Evolutionary conservation across 2,888 invertebrate species (phyloP).

Genomic region (Malthinus seriepunctatus): DNA sequence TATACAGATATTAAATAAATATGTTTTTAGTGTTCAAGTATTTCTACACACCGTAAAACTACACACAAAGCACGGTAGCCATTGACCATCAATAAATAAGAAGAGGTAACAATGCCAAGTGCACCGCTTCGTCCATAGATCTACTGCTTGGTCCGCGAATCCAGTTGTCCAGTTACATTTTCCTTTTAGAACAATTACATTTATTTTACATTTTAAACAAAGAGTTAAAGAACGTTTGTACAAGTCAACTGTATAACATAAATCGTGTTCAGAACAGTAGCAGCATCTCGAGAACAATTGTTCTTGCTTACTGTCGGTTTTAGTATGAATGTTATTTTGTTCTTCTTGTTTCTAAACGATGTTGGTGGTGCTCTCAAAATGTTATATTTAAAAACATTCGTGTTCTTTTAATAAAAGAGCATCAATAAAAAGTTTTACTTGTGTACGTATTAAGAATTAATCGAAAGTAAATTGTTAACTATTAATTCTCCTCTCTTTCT

Average conservation of each 20-base stretch:
- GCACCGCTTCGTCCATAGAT: slow-evolving; percentile 50
- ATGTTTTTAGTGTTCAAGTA: slow-evolving; percentile 38
- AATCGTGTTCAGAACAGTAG: slow-evolving; percentile 53
- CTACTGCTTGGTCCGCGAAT: slow-evolving; percentile 43
- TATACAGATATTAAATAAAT: slow-evolving; percentile 38
- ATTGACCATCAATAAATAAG: slow-evolving; percentile 55
- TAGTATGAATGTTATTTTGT: slow-evolving; percentile 49
- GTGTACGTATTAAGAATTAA: too few species aligned
- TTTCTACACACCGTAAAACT: slow-evolving; percentile 43
- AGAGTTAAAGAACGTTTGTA: slow-evolving; percentile 38
- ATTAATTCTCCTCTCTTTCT: too few species aligned
- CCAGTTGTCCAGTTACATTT: slow-evolving; percentile 38
- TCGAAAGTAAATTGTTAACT: too few species aligned
- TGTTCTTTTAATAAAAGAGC: not conserved
- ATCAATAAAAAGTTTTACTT: too few species aligned
- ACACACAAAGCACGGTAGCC: slow-evolving; percentile 49
- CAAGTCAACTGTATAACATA: slow-evolving; percentile 49
- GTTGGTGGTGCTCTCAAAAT: slow-evolving; percentile 42
- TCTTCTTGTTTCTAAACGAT: slow-evolving; percentile 41
- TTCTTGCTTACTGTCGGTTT: slow-evolving; percentile 53
- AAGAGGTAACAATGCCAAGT: slow-evolving; percentile 54
- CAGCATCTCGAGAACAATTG: slow-evolving; percentile 55
- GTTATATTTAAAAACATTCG: slow-evolving; percentile 24
- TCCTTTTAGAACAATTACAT: slow-evolving; percentile 41
- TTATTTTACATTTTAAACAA: slow-evolving; percentile 32